Percentiles rank a stretch among this genome's conserved stretches.
Evolutionary conservation across 2,888 invertebrate genomes (phyloP).

Genomic region (Charanyca ferruginea): DNA sequence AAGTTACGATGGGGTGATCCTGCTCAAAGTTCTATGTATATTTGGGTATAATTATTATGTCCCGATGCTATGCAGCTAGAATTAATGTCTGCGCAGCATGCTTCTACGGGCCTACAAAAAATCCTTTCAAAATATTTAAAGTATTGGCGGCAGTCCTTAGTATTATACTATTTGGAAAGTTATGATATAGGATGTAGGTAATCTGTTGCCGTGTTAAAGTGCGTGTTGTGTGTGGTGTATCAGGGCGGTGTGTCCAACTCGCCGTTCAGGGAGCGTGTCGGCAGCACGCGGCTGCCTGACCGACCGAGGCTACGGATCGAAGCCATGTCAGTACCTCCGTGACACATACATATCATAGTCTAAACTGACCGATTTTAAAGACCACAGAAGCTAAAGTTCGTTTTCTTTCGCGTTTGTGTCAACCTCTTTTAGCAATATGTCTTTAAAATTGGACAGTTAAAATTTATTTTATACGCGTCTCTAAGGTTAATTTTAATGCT

Average conservation of each 20-base stretch:
- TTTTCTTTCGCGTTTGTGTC: not conserved
- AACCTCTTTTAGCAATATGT: not conserved
- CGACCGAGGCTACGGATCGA: constrained; percentile 97
- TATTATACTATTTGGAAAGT: constrained; percentile 52
- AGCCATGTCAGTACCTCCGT: constrained; percentile 87
- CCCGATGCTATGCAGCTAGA: not conserved
- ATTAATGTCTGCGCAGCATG: not conserved
- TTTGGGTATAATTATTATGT: not conserved
- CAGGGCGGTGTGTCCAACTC: constrained; percentile 93
- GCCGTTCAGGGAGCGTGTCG: constrained; percentile 97
- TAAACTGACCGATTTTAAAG: constrained; percentile 52
- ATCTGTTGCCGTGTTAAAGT: constrained; percentile 71
- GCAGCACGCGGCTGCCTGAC: constrained; percentile 96
- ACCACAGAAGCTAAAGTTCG: not conserved
- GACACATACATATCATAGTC: constrained; percentile 55
- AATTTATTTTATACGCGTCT: constrained; percentile 54
- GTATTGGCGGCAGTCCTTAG: constrained; percentile 4
- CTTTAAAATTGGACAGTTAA: constrained; percentile 52
- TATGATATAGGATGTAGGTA: constrained; percentile 44
- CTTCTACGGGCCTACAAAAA: not conserved
- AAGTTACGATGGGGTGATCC: no score
- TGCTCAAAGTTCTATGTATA: no score
- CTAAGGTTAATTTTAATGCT: not conserved
- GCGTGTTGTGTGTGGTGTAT: constrained; percentile 83
- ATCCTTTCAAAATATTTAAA: not conserved